Evolutionary conservation across 92 coral and sea anemone genomes (phyloP).

Genomic region (Ricordea florida): DNA sequence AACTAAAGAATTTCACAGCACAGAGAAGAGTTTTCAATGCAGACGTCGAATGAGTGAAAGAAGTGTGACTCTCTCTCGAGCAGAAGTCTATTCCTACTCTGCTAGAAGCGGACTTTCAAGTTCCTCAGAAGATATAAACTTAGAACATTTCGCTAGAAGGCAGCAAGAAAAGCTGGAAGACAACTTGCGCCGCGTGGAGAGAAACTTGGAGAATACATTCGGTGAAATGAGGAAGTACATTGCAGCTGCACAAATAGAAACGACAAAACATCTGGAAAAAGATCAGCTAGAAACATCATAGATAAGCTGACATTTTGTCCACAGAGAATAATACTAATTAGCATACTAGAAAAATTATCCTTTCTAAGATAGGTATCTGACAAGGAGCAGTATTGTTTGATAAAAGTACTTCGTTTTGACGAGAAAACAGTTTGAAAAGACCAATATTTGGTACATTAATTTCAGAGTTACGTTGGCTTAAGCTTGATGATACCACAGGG

Average conservation of each 20-base stretch:
- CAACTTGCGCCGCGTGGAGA: conserved; percentile 70
- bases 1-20: background rate
- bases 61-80: background rate
- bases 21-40: background rate
- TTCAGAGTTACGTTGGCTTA: too few relatives aligned
- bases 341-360: too few relatives aligned
- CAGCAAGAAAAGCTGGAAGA: conserved; percentile 72
- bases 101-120: background rate
- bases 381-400: too few relatives aligned
- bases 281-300: too few relatives aligned
- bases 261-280: too few relatives aligned
- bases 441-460: too few relatives aligned
- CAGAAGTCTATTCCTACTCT: background rate
- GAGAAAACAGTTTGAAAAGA: too few relatives aligned
- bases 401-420: too few relatives aligned
- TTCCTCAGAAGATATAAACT: conserved; percentile 1
- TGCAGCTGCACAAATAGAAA: background rate
- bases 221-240: conserved; percentile 60
- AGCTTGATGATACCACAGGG: too few relatives aligned
- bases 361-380: too few relatives aligned
- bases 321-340: too few relatives aligned
- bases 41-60: background rate
- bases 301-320: too few relatives aligned
- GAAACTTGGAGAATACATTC: conserved; percentile 64
- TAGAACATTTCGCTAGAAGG: conserved; percentile 52